Evolutionary conservation across 2,888 invertebrate species (phyloP).

Genomic region (Xestobium rufovillosum): DNA sequence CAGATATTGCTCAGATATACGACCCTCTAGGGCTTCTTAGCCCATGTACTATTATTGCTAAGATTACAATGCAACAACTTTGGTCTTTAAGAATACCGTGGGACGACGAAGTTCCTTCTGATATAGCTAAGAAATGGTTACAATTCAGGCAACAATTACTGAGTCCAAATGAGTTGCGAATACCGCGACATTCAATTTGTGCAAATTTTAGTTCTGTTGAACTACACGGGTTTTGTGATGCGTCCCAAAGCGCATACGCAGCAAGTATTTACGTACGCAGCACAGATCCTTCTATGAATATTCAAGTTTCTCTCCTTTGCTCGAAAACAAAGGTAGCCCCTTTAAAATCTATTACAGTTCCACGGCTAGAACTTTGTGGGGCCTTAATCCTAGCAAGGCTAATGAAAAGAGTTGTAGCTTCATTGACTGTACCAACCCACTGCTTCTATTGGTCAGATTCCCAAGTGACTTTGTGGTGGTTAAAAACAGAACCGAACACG

Average conservation of each 20-base stretch:
- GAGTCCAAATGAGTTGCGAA: slow-evolving; percentile 4
- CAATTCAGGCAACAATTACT: slow-evolving; percentile 1
- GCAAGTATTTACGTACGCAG: slow-evolving; percentile 10
- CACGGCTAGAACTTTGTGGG: slow-evolving; percentile 10
- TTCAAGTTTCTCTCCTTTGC: background rate
- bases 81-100: slow-evolving; percentile 15
- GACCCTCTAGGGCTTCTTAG: slow-evolving; percentile 10
- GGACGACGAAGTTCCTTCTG: slow-evolving; percentile 11
- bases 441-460: slow-evolving; percentile 12
- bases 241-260: slow-evolving; percentile 10
- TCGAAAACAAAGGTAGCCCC: slow-evolving; percentile 12
- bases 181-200: slow-evolving; percentile 6
- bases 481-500: slow-evolving; percentile 5
- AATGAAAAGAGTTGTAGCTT: too few relatives aligned
- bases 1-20: slow-evolving; percentile 6
- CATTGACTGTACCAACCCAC: too few relatives aligned
- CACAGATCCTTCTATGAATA: background rate
- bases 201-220: background rate
- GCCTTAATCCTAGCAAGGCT: too few relatives aligned
- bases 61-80: slow-evolving; percentile 12
- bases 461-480: slow-evolving; percentile 8
- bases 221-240: slow-evolving; percentile 10
- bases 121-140: slow-evolving; percentile 9
- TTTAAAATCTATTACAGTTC: slow-evolving; percentile 9
- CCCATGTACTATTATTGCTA: slow-evolving; percentile 12